These are phyloP conservation scores for Tricholaema leucomelas DNA, from an alignment of 2,113 vertebrate species.

Conservation along the genomic window DNA sequence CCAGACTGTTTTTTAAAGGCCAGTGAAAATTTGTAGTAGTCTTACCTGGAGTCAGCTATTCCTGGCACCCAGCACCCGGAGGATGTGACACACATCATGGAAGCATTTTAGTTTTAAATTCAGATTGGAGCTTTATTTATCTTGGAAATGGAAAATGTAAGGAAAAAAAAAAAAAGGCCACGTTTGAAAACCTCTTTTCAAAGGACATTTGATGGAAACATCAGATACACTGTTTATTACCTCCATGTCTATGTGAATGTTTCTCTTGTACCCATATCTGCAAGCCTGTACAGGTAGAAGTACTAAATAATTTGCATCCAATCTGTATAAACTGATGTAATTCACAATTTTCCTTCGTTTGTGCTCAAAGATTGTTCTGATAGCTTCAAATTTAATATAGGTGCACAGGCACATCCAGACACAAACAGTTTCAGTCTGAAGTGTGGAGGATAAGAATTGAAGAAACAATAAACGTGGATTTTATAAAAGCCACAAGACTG, in stretches of 20 bases:
- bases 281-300: neutral
- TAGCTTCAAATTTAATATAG: neutral
- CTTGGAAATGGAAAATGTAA: neutral
- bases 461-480: neutral
- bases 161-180: neutral
- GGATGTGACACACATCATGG: neutral
- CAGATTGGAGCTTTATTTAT: neutral
- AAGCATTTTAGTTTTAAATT: constrained; percentile 10
- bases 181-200: neutral
- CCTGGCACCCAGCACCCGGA: neutral
- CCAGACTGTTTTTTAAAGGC: neutral
- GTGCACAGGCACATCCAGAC: neutral
- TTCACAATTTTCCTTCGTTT: neutral
- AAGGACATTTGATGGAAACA: neutral
- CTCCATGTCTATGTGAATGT: neutral
- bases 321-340: neutral
- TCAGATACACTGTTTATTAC: neutral
- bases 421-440: neutral
- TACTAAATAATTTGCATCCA: neutral
- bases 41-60: neutral
- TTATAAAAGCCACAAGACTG: neutral
- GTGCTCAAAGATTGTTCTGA: neutral
- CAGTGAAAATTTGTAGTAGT: neutral
- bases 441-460: neutral
- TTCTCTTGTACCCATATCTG: neutral